phyloP scores from a whole-genome alignment of 2,888 invertebrate species.

The Odontocolon sp. region DNA sequence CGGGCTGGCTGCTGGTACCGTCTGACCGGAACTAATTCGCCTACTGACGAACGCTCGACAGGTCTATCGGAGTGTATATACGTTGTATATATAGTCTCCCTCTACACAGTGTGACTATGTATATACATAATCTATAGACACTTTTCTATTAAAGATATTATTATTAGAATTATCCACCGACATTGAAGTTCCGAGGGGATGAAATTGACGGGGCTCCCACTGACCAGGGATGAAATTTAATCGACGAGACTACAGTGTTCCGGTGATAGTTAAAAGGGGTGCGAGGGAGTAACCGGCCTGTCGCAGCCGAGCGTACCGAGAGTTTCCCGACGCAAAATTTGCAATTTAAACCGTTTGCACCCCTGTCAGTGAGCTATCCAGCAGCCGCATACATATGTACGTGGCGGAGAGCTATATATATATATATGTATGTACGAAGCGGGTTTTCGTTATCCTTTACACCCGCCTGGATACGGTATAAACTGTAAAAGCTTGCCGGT shows the following conservation, averaged over 20 bases:
- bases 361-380: slow-evolving; percentile 48
- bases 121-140: too few relatives aligned
- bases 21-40: slow-evolving; percentile 37
- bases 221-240: slow-evolving; percentile 73
- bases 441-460: slow-evolving; percentile 35
- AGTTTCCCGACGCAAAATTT: slow-evolving; percentile 74
- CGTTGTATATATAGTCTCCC: too few relatives aligned
- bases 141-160: background rate
- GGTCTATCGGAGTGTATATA: background rate
- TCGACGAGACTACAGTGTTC: slow-evolving; percentile 70
- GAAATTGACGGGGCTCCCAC: slow-evolving; percentile 51
- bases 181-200: slow-evolving; percentile 29
- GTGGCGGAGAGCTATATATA: background rate
- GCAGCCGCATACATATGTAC: slow-evolving; percentile 58
- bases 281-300: slow-evolving; percentile 34
- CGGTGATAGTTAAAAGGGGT: background rate
- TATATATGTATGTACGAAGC: background rate
- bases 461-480: slow-evolving; percentile 27
- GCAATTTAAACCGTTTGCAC: slow-evolving; percentile 75
- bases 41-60: background rate
- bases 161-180: slow-evolving; percentile 1
- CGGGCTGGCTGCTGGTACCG: background rate
- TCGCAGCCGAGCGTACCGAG: slow-evolving; percentile 54
- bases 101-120: too few relatives aligned
- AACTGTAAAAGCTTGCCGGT: slow-evolving; percentile 45